These are phyloP conservation scores for Cyrtonyx montezumae DNA, from an alignment of 2,113 vertebrate species.

Conservation along the genomic window DNA sequence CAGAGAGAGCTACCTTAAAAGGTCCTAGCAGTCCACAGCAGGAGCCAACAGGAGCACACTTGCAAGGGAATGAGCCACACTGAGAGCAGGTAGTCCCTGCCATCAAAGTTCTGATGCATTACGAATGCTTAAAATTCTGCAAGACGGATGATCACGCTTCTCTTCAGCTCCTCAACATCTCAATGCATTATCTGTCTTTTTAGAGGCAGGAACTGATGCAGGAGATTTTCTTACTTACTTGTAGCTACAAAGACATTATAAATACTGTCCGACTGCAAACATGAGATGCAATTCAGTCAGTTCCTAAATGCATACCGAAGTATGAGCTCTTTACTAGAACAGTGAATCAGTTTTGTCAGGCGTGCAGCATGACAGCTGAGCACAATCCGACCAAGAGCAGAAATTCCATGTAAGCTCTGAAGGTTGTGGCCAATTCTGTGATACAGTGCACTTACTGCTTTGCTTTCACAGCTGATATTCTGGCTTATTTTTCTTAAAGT, in stretches of 20 bases:
- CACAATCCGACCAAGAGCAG: background rate
- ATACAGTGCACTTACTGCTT: background rate
- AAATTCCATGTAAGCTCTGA: background rate
- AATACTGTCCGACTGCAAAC: background rate
- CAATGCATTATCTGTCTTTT: background rate
- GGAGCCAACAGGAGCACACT: background rate
- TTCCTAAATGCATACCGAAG: background rate
- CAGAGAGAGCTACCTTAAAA: background rate
- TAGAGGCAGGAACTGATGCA: background rate
- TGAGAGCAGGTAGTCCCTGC: background rate
- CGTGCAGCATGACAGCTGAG: background rate
- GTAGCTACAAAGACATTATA: background rate
- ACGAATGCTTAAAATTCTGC: background rate
- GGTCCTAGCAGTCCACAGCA: accelerated
- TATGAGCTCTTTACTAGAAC: background rate
- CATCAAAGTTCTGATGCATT: background rate
- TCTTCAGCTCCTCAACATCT: background rate
- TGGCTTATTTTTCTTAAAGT: background rate
- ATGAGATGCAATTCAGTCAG: background rate
- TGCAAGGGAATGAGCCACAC: background rate
- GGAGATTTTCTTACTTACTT: accelerated
- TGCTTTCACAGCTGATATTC: background rate
- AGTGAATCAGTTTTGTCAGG: background rate
- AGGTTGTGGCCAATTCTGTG: background rate
- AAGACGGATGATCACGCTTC: accelerated